These are phyloP conservation scores for Phataginus tricuspis DNA, from an alignment of 2,797 vertebrate species.

Conservation along the genomic window DNA sequence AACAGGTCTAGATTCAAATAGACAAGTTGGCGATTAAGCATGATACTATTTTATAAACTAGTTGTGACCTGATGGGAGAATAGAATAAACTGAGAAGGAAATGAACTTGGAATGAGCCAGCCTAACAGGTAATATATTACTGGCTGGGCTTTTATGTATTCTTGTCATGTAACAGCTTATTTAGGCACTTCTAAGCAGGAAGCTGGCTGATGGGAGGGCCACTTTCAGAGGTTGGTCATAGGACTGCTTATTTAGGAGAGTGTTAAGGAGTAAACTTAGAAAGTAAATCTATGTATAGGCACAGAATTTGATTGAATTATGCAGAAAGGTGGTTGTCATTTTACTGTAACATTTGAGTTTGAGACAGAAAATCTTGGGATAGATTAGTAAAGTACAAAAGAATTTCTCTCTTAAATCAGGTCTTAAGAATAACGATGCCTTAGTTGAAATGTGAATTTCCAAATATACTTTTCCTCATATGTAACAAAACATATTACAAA, in stretches of 20 bases:
- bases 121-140: background rate
- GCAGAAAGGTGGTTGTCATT: background rate
- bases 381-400: background rate
- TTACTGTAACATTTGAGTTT: background rate
- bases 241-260: background rate
- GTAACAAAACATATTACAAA: background rate
- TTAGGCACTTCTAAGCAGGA: background rate
- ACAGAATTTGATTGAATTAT: background rate
- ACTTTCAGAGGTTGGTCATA: background rate
- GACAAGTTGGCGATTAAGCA: background rate
- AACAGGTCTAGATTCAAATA: background rate
- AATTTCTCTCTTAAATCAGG: background rate
- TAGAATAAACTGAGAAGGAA: background rate
- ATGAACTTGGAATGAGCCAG: background rate
- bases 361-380: background rate
- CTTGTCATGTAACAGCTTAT: background rate
- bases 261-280: background rate
- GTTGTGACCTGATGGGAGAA: background rate
- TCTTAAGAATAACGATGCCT: constrained; percentile 1
- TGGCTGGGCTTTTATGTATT: background rate
- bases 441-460: constrained; percentile 4
- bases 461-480: background rate
- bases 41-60: background rate
- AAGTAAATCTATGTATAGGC: background rate
- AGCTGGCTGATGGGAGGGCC: background rate